These are phyloP conservation scores for Machaerirhynchus nigripectus DNA, from an alignment of 2,113 vertebrate genomes.

Conservation along the genomic window DNA sequence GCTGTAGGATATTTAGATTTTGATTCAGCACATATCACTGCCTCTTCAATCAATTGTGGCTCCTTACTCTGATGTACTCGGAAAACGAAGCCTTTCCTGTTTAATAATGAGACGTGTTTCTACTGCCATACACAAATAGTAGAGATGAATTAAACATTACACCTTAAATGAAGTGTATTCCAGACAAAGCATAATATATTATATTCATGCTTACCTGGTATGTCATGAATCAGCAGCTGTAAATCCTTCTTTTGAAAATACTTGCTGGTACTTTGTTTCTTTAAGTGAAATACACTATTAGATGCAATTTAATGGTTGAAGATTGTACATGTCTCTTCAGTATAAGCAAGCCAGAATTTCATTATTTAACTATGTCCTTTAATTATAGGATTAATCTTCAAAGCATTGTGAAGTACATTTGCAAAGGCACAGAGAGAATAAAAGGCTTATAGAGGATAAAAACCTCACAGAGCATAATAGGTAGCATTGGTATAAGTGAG, in stretches of 20 bases:
- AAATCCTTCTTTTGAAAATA: background rate
- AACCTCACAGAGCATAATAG: background rate
- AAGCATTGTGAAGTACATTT: background rate
- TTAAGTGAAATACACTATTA: background rate
- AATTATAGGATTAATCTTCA: slow-evolving; percentile 34
- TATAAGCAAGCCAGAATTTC: background rate
- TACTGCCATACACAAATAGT: background rate
- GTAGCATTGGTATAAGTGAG: background rate
- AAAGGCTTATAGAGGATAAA: slow-evolving; percentile 1
- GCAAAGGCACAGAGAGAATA: background rate
- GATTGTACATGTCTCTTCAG: background rate
- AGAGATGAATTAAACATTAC: background rate
- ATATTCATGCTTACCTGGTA: background rate
- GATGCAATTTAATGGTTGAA: background rate
- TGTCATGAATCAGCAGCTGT: background rate
- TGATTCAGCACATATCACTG: background rate
- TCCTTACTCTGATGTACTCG: background rate
- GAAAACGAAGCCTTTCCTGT: background rate
- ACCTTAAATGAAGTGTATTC: background rate
- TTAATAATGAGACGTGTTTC: background rate
- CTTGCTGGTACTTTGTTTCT: background rate
- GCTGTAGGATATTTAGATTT: background rate
- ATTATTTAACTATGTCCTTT: slow-evolving; percentile 11
- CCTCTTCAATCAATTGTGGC: background rate
- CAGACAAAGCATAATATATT: background rate